Base-by-base conservation (phyloP, 2,888 invertebrate genomes). In the Coremacera marginata region DNA sequence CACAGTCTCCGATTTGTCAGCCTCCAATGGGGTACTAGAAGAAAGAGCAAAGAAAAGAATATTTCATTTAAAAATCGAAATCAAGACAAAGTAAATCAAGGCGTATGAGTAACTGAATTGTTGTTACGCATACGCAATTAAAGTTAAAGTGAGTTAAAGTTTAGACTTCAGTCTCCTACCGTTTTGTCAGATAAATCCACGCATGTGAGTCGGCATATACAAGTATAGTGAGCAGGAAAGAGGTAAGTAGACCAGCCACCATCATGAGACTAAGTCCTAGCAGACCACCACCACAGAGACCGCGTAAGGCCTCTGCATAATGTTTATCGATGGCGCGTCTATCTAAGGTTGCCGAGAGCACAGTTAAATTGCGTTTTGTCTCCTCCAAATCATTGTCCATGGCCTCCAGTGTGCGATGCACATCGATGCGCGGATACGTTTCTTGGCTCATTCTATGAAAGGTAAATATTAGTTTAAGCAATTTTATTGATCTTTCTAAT, bases 191-290 rank as follows among this genome's bases (percentile, higher is more conserved):
- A 88, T 98, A 97, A 87, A 98, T 97, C 98, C 98, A 98, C 37
- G 97, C 97, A 88, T 98, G 97, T 8, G 97, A 98, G 88, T 98
- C 97, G 77, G 98, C 94, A 91, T 97, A 95, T 70, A 98, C 97
- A 62, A 98, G 93, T 75, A 97, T 93, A 0, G 98, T 97, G 89
- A 98, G 94, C 83, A 97, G 92, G 82, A 98, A 92, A 31, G 98
- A 97, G 72, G 97, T 95, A 37, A 95, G 92, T 49, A 96, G 91
- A 25, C 96, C 94, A n/a, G 97, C 96, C 74, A 95, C 90, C 89
- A 98, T 92, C 92, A 98, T 95, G 77, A 98, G 93, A 16, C 95
- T 94, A 72, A 96, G 90, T 62, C 96, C 97, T 88, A 93, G 92
- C 90, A 97, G 88, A 55, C 96, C 95, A 16, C 94, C 93, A 84